A percentile compares a stretch with the other conserved stretches of the same genome.
These are phyloP conservation scores for Octopus bimaculoides DNA, from an alignment of 1,140 invertebrate species.

Conservation along the genomic window DNA sequence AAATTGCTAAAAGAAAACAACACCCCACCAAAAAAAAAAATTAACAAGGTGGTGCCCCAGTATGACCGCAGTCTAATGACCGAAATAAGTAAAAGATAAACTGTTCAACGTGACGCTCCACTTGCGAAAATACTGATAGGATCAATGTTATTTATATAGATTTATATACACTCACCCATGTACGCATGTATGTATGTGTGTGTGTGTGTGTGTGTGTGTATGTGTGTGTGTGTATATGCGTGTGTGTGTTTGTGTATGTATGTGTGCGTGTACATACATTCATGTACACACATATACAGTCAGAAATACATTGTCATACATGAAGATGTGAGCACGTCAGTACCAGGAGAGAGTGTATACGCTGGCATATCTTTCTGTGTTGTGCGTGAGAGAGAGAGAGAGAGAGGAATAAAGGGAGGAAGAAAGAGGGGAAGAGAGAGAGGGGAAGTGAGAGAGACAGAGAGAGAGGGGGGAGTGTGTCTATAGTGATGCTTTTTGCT, in stretches of 20 bases:
- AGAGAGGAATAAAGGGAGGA: not conserved
- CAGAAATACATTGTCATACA: not conserved
- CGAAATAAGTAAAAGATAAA: no score
- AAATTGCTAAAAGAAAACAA: no score
- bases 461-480: not conserved
- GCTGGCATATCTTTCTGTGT: not conserved
- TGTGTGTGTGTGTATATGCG: not conserved
- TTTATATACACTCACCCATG: not conserved
- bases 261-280: not conserved
- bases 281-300: not conserved
- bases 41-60: no score
- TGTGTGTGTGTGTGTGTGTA: not conserved
- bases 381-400: not conserved
- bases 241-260: not conserved
- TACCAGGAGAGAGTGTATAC: not conserved
- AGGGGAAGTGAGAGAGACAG: not conserved
- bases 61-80: no score
- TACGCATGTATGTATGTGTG: not conserved
- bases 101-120: no score
- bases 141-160: not conserved
- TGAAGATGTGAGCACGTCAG: not conserved
- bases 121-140: no score
- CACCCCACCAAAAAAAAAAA: no score
- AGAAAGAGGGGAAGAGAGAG: not conserved
- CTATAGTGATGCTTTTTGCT: not conserved